phyloP scores from a whole-genome alignment of 2,888 invertebrate species.

The Formica aserva region DNA sequence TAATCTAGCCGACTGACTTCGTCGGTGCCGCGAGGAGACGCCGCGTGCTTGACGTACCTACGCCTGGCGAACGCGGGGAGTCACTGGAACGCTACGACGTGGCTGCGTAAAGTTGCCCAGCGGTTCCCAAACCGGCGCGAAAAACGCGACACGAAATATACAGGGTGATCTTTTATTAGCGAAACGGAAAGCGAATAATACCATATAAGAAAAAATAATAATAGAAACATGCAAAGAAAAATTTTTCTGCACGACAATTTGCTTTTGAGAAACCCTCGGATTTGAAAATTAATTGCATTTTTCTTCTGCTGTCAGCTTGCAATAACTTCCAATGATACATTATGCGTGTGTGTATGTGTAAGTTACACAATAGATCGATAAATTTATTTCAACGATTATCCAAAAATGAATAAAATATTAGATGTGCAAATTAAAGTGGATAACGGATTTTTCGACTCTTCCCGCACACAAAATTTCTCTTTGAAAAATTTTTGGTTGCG shows the following conservation, averaged over 20 bases:
- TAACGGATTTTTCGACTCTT: background rate
- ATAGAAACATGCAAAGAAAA: background rate
- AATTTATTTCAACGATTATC: background rate
- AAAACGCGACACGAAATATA: conserved; percentile 9
- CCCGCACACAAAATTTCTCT: background rate
- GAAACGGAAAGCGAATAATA: background rate
- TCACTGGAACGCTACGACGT: conserved; percentile 57
- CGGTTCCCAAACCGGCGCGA: conserved; percentile 53
- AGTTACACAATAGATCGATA: background rate
- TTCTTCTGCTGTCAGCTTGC: background rate
- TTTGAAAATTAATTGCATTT: background rate
- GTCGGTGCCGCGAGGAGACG: conserved; percentile 59
- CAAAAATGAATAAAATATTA: background rate
- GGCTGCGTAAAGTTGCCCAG: conserved; percentile 59
- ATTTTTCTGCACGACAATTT: background rate
- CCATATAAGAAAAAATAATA: background rate
- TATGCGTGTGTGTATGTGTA: background rate
- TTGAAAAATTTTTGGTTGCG: background rate
- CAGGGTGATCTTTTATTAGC: conserved; percentile 11
- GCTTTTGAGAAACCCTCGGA: background rate
- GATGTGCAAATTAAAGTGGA: background rate
- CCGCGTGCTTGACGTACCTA: conserved; percentile 65
- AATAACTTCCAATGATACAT: background rate
- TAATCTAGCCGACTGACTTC: conserved; percentile 73
- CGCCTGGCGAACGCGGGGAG: conserved; percentile 44